Conservation (phyloP, 35 echinoderm and acorn worm genomes). For the Nesometra sesokonis region DNA sequence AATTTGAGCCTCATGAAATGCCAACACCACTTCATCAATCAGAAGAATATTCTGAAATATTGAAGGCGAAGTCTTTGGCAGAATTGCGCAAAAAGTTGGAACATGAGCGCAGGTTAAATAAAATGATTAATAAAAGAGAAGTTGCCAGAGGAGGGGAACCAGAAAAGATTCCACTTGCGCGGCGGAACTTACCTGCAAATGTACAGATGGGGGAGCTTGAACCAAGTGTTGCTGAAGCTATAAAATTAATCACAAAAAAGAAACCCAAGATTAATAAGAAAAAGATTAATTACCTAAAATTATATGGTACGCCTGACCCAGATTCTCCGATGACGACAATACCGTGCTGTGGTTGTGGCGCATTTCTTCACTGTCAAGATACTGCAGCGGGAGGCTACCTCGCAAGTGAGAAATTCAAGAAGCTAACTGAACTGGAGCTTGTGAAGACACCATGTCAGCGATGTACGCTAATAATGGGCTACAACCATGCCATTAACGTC, state of each 20-base stretch:
- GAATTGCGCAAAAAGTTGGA: constrained; percentile 6
- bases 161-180: background rate
- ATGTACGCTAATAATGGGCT: constrained; percentile 53
- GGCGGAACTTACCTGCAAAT: background rate
- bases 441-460: constrained; percentile 55
- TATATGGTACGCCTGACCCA: constrained; percentile 49
- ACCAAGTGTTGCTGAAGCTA: constrained; percentile 23
- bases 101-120: constrained; percentile 3
- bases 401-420: constrained; percentile 62
- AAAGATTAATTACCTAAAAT: constrained; percentile 7
- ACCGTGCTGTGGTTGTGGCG: constrained; percentile 82
- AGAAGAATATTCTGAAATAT: constrained; percentile 5
- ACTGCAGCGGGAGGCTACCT: constrained; percentile 47
- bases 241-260: constrained; percentile 31
- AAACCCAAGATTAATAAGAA: constrained; percentile 9
- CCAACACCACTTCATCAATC: constrained; percentile 1
- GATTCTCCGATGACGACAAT: constrained; percentile 34
- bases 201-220: constrained; percentile 36
- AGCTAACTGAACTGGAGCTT: constrained; percentile 22
- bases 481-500: constrained; percentile 56
- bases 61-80: constrained; percentile 11
- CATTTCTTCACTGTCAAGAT: constrained; percentile 57
- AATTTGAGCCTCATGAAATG: constrained; percentile 38
- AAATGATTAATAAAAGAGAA: constrained; percentile 27
- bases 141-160: constrained; percentile 16